Conservation (phyloP, 1,140 invertebrate species). For the Stenopsyche tienmushanensis region DNA sequence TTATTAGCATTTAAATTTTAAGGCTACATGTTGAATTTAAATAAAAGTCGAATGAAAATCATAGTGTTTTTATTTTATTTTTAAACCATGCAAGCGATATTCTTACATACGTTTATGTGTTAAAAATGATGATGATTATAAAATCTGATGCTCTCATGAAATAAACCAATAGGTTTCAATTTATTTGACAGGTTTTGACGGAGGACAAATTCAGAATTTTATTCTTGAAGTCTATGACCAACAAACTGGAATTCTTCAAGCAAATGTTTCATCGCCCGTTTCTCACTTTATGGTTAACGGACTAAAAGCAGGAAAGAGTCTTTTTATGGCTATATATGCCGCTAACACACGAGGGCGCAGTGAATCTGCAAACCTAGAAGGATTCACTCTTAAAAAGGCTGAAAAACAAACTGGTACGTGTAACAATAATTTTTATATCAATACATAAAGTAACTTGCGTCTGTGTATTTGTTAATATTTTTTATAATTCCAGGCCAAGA, state of each 20-base stretch:
- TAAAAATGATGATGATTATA: too few relatives aligned
- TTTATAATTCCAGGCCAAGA: constrained; percentile 18
- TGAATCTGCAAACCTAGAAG: constrained; percentile 60
- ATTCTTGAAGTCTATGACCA: constrained; percentile 73
- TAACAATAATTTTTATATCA: not conserved
- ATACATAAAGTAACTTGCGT: not conserved
- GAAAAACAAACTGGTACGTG: constrained; percentile 75
- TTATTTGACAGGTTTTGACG: constrained; percentile 68
- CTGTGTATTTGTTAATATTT: not conserved
- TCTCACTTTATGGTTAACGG: constrained; percentile 68
- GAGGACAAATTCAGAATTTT: constrained; percentile 71
- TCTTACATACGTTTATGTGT: too few relatives aligned
- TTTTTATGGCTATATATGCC: constrained; percentile 67
- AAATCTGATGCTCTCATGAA: too few relatives aligned
- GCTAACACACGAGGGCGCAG: constrained; percentile 64
- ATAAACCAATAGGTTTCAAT: too few relatives aligned
- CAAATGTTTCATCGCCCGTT: constrained; percentile 67
- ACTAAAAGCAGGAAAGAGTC: constrained; percentile 66
- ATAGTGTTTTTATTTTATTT: too few relatives aligned
- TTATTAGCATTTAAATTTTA: too few relatives aligned
- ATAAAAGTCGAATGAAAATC: too few relatives aligned
- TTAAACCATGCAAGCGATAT: too few relatives aligned
- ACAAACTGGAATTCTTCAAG: constrained; percentile 61
- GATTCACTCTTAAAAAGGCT: constrained; percentile 70
- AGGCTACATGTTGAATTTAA: too few relatives aligned